Base-by-base conservation (phyloP, 2,888 invertebrate genomes). In the Pilophorus perplexus region DNA sequence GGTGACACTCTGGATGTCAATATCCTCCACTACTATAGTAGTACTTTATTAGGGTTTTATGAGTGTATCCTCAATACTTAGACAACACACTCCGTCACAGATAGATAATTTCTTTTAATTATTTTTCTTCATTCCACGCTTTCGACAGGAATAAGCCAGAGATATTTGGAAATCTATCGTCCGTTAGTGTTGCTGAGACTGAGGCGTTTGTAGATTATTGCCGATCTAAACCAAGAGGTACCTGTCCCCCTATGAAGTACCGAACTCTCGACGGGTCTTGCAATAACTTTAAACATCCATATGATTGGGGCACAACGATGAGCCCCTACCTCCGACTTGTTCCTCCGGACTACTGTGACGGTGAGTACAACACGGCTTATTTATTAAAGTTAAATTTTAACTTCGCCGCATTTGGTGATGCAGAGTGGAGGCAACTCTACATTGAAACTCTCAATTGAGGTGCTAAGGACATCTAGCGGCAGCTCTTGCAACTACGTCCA, bases 301-400 rank as follows among this genome's bases (percentile, higher is more conserved):
- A n/a, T n/a, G 77, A 78, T 2, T 87, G 83, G 80, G 93, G 93
- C 0, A 84, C 85, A 0, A 82, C 88, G 0, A 84, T 85, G 75
- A 84, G 82, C n/a, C 87, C 89, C 0, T 92, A 88, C 72, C 80
- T 87, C 64, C 82, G 90, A 74, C 81, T 83, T n/a, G 75, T 92
- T 4, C 83, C 85, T 0, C 84, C 91, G 0, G 85, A 84, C 73
- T 93, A 92, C 75, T 84, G 82, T 8, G 90, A 93, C 75, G 90
- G 90, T 79, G 27, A 42, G 18, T 14, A 14, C 20, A 14, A 20
- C 48, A 20, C 81, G 79, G 75, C 74, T 18, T 8, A 16, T 44
- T 6, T 16, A 18, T 44, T n/a, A 6, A 16, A 44, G n/a, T 6
- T 8, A 18, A 52, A n/a, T n/a, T n/a, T n/a, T n/a, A n/a, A n/a